Percentiles rank a stretch among this genome's conserved stretches.
phyloP scores from a whole-genome alignment of 2,888 invertebrate species.

The Mesoligia furuncula region DNA sequence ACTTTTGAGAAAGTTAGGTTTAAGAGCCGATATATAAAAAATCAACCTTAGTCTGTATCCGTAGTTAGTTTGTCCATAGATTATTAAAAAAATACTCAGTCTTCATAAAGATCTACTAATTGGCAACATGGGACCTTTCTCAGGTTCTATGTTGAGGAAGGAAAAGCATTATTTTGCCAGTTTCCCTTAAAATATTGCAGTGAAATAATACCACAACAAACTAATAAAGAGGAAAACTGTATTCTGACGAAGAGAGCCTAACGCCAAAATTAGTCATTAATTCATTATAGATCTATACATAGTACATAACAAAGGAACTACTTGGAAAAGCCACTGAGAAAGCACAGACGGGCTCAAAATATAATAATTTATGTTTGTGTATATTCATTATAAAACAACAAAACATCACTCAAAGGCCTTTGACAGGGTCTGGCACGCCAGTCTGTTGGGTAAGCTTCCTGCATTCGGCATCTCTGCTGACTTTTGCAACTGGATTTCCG shows the following conservation, averaged over 20 bases:
- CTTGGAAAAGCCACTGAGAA: constrained; percentile 8
- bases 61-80: neutral
- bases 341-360: neutral
- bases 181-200: constrained; percentile 31
- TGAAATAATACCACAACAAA: neutral
- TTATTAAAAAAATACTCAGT: neutral
- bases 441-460: too few species aligned
- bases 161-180: neutral
- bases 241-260: neutral
- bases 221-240: neutral
- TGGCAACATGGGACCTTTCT: too few species aligned
- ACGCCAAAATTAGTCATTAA: neutral
- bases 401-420: too few species aligned
- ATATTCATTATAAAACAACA: neutral
- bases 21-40: neutral
- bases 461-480: too few species aligned
- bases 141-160: constrained; percentile 5
- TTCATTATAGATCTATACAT: neutral
- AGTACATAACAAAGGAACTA: neutral
- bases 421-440: too few species aligned
- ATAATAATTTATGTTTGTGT: neutral
- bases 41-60: neutral
- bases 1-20: too few species aligned
- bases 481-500: too few species aligned
- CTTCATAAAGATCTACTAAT: neutral